Percentiles rank a stretch among this genome's conserved stretches.
Evolutionary conservation across 1,140 invertebrate species (phyloP).

Genomic region (Episyrphus balteatus): DNA sequence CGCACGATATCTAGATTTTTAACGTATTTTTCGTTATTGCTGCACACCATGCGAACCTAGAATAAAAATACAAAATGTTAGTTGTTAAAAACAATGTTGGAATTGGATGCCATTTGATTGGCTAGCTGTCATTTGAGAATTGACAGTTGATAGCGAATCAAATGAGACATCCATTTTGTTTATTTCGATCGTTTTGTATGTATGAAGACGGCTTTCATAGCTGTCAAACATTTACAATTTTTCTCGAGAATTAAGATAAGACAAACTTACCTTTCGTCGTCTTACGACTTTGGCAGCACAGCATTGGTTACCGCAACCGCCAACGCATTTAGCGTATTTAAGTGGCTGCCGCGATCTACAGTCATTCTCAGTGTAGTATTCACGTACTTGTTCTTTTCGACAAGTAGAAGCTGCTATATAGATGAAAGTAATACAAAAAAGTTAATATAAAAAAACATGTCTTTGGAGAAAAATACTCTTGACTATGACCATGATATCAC

Average conservation of each 20-base stretch:
- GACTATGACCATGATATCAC: too few relatives aligned
- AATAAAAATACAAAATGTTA: conserved; percentile 9
- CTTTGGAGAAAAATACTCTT: too few relatives aligned
- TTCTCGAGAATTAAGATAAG: too few relatives aligned
- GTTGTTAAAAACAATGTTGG: neutral
- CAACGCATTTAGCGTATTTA: conserved; percentile 75
- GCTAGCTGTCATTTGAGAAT: too few relatives aligned
- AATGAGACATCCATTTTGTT: too few relatives aligned
- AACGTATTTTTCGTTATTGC: conserved; percentile 83
- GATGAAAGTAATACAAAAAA: conserved; percentile 5
- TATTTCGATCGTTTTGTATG: too few relatives aligned
- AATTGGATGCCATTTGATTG: too few relatives aligned
- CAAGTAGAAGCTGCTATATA: conserved; percentile 64
- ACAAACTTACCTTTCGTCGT: conserved; percentile 69
- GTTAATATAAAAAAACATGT: neutral
- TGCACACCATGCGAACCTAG: conserved; percentile 79
- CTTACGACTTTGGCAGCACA: conserved; percentile 83
- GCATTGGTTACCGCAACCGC: conserved; percentile 53
- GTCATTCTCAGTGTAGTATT: conserved; percentile 80
- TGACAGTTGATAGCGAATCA: too few relatives aligned
- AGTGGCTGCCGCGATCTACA: conserved; percentile 80
- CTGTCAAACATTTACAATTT: too few relatives aligned
- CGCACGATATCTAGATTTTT: conserved; percentile 93
- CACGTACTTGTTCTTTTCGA: conserved; percentile 78
- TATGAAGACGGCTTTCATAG: too few relatives aligned